These are phyloP conservation scores for Australoheros facetus DNA, from an alignment of 2,797 vertebrate genomes.

Conservation along the genomic window DNA sequence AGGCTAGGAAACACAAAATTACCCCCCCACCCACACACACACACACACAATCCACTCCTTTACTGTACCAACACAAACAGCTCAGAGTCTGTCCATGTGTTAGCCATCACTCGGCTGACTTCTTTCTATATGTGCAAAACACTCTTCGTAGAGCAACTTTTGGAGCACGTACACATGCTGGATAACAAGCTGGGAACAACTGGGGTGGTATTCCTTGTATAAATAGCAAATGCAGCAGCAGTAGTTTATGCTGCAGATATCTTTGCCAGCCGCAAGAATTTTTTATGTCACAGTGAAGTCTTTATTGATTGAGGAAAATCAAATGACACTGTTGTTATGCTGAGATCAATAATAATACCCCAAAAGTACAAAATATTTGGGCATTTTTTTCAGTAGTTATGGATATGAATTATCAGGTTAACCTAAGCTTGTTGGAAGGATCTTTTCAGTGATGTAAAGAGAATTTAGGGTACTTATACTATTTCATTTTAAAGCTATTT, in stretches of 20 bases:
- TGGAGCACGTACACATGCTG: background rate
- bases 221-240: background rate
- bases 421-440: no score
- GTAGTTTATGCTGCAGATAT: background rate
- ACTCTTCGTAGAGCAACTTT: background rate
- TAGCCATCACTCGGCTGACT: constrained; percentile 48
- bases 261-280: background rate
- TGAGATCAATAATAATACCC: no score
- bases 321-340: no score
- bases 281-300: no score
- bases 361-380: no score
- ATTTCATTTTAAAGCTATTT: no score
- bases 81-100: constrained; percentile 28
- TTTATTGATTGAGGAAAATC: no score
- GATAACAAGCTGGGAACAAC: background rate
- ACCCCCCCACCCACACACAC: no score
- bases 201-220: background rate
- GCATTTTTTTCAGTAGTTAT: no score
- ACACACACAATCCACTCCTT: background rate
- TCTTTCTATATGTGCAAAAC: constrained; percentile 26
- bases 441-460: no score
- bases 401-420: no score
- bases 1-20: background rate
- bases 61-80: background rate
- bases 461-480: no score